Conservation (phyloP, 2,797 vertebrate genomes). For the Psittacula derbiana region DNA sequence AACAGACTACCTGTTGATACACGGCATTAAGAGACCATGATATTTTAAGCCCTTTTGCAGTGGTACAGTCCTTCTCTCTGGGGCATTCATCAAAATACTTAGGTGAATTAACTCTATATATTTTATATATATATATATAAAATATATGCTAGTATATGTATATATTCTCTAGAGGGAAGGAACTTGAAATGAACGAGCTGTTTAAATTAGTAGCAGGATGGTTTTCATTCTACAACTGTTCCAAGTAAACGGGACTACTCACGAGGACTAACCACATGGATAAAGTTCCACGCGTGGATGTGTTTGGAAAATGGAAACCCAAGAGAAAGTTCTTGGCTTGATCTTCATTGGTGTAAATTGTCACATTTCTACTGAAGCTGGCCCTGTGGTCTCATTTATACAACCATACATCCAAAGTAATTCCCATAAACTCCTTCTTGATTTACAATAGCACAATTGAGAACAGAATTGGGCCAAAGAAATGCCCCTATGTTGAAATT, state of each 20-base stretch:
- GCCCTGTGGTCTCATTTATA: slow-evolving; percentile 51
- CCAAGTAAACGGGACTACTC: background rate
- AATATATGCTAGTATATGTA: background rate
- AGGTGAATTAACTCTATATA: background rate
- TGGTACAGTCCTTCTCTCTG: background rate
- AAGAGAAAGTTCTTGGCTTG: slow-evolving; percentile 41
- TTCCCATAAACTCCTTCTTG: slow-evolving; percentile 44
- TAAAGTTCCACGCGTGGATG: background rate
- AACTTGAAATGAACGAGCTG: background rate
- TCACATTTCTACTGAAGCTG: slow-evolving; percentile 27
- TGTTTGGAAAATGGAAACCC: slow-evolving; percentile 23
- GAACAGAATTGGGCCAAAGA: background rate
- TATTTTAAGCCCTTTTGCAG: background rate
- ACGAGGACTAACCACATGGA: background rate
- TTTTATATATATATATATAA: background rate
- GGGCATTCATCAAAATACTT: background rate
- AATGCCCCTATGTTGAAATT: slow-evolving; percentile 42
- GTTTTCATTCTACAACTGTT: background rate
- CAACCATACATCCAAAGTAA: slow-evolving; percentile 33
- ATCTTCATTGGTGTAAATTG: slow-evolving; percentile 42
- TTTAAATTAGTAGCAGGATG: background rate
- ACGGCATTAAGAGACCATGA: background rate
- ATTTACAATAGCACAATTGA: slow-evolving; percentile 31
- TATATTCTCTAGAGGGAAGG: background rate
- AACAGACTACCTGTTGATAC: background rate